Conservation (phyloP, 1,140 invertebrate genomes). For the Arion vulgaris region DNA sequence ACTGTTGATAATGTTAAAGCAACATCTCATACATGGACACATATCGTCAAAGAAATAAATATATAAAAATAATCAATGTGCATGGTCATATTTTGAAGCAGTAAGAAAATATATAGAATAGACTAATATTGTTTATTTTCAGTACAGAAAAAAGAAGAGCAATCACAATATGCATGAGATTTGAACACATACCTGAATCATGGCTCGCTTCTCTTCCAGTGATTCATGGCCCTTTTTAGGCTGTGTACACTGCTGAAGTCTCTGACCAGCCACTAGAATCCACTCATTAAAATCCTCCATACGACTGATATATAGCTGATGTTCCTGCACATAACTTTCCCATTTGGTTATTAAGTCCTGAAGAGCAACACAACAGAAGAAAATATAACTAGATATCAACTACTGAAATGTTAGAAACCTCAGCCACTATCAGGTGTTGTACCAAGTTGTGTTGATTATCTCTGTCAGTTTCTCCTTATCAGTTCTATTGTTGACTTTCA, state of each 20-base stretch:
- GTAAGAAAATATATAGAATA: neutral
- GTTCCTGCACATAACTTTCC: constrained; percentile 88
- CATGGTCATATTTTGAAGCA: too few relatives aligned
- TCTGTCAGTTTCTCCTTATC: too few relatives aligned
- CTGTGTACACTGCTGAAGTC: constrained; percentile 75
- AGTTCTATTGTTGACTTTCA: too few relatives aligned
- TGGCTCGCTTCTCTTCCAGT: constrained; percentile 64
- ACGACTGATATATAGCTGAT: constrained; percentile 85
- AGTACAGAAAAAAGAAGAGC: neutral
- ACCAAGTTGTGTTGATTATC: too few relatives aligned
- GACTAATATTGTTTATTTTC: neutral
- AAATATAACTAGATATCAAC: neutral
- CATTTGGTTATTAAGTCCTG: constrained; percentile 92
- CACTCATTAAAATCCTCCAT: constrained; percentile 83
- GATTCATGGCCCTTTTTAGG: constrained; percentile 63
- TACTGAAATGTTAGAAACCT: too few relatives aligned
- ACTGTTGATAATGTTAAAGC: too few relatives aligned
- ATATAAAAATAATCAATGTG: too few relatives aligned
- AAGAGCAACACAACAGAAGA: constrained; percentile 40
- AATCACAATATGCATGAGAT: too few relatives aligned
- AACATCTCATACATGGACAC: too few relatives aligned
- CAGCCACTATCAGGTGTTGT: too few relatives aligned
- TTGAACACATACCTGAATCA: constrained; percentile 60
- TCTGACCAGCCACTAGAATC: constrained; percentile 84
- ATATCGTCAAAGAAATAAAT: too few relatives aligned